Percentiles rank a stretch among this genome's conserved stretches.
Evolutionary conservation across 2,113 vertebrate genomes (phyloP).

Genomic region (Corythornis vintsioides): DNA sequence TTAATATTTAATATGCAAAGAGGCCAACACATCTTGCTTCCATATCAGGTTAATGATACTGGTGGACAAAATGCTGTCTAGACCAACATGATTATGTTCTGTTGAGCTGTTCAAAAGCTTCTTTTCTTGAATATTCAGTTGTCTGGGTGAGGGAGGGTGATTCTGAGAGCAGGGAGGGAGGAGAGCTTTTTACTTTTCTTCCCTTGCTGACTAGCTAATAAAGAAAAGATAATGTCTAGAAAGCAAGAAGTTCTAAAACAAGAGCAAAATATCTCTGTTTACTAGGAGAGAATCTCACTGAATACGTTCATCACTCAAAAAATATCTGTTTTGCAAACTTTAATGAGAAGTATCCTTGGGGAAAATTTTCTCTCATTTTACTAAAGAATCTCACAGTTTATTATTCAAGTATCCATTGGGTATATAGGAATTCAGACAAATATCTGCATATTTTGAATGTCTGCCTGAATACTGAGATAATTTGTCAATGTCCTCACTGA

Average conservation of each 20-base stretch:
- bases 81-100: background rate
- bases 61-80: background rate
- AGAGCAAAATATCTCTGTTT: conserved; percentile 17
- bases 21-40: background rate
- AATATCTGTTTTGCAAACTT: conserved; percentile 1
- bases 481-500: conserved; percentile 78
- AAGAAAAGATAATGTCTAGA: background rate
- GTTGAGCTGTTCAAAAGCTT: background rate
- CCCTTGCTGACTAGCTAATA: background rate
- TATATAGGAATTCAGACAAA: conserved; percentile 79
- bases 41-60: background rate
- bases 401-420: conserved; percentile 66
- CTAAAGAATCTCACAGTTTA: conserved; percentile 58
- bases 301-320: background rate
- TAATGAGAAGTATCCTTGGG: conserved; percentile 64
- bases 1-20: background rate
- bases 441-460: conserved; percentile 76
- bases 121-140: background rate
- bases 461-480: conserved; percentile 73
- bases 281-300: background rate
- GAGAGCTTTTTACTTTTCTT: background rate
- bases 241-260: background rate
- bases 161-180: background rate
- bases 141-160: rapidly evolving
- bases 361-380: conserved; percentile 53